Conservation (phyloP, 1,140 invertebrate species). For the Drosophila truncata region DNA sequence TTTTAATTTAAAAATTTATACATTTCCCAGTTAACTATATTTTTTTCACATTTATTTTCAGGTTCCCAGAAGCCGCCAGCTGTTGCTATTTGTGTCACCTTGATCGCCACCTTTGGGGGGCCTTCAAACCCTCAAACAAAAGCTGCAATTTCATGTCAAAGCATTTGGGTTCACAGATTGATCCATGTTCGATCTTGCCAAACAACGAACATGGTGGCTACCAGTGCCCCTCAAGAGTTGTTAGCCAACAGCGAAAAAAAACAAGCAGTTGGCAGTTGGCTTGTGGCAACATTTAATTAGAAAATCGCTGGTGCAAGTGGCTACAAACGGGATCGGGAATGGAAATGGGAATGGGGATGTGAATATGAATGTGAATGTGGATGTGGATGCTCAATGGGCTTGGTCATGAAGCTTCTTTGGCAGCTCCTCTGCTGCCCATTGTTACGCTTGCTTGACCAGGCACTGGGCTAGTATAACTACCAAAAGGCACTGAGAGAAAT, state of each 20-base stretch:
- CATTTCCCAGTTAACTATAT: background rate
- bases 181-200: conserved; percentile 35
- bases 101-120: conserved; percentile 16
- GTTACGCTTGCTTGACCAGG: conserved; percentile 44
- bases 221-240: background rate
- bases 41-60: background rate
- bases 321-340: conserved; percentile 27
- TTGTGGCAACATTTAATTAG: conserved; percentile 55
- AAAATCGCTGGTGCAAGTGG: conserved; percentile 52
- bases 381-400: conserved; percentile 27
- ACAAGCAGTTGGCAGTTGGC: conserved; percentile 19
- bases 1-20: too few relatives aligned
- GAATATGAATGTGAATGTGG: conserved; percentile 11
- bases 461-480: conserved; percentile 5
- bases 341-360: conserved; percentile 5
- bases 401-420: conserved; percentile 23
- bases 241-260: conserved; percentile 32
- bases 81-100: conserved; percentile 10
- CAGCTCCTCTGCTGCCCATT: conserved; percentile 19
- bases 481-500: conserved; percentile 10
- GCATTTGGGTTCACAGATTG: conserved; percentile 23
- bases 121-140: background rate
- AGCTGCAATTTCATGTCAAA: conserved; percentile 25
- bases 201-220: conserved; percentile 21
- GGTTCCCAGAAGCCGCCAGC: background rate